Percentiles rank a stretch among this genome's conserved stretches.
Conservation (phyloP, 1,140 invertebrate species). For the Agraylea sexmaculata region DNA sequence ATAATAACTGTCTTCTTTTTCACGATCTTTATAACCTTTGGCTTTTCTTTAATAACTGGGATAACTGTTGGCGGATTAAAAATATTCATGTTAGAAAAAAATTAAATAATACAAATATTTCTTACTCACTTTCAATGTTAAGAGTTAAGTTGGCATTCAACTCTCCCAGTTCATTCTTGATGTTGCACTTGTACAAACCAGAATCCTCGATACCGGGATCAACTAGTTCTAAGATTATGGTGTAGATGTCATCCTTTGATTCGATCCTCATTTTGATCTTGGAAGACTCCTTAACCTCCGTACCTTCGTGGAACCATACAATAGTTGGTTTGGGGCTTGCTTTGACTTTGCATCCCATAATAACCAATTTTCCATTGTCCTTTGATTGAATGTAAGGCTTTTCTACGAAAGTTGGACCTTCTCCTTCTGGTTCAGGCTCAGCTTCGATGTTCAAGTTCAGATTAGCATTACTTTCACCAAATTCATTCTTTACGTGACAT, state of each 20-base stretch:
- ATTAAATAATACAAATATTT: slow-evolving; percentile 1
- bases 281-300: slow-evolving; percentile 62
- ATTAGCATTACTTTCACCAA: slow-evolving; percentile 96
- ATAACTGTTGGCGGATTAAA: slow-evolving; percentile 65
- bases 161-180: slow-evolving; percentile 92
- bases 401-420: slow-evolving; percentile 95
- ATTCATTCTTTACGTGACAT: slow-evolving; percentile 93
- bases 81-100: slow-evolving; percentile 4
- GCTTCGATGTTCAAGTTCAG: slow-evolving; percentile 96
- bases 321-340: slow-evolving; percentile 89
- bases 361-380: slow-evolving; percentile 89
- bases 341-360: slow-evolving; percentile 94
- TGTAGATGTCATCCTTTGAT: slow-evolving; percentile 75
- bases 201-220: slow-evolving; percentile 91
- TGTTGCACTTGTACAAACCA: slow-evolving; percentile 95
- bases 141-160: slow-evolving; percentile 92
- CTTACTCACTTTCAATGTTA: slow-evolving; percentile 88
- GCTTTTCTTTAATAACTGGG: slow-evolving; percentile 86
- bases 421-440: slow-evolving; percentile 80
- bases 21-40: slow-evolving; percentile 77
- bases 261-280: slow-evolving; percentile 70
- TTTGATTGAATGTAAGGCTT: slow-evolving; percentile 91
- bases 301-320: slow-evolving; percentile 81
- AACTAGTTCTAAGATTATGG: slow-evolving; percentile 79
- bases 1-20: slow-evolving; percentile 84